Evolutionary conservation across 2,113 vertebrate species (phyloP).

Genomic region (Pomatorhinus ruficollis): DNA sequence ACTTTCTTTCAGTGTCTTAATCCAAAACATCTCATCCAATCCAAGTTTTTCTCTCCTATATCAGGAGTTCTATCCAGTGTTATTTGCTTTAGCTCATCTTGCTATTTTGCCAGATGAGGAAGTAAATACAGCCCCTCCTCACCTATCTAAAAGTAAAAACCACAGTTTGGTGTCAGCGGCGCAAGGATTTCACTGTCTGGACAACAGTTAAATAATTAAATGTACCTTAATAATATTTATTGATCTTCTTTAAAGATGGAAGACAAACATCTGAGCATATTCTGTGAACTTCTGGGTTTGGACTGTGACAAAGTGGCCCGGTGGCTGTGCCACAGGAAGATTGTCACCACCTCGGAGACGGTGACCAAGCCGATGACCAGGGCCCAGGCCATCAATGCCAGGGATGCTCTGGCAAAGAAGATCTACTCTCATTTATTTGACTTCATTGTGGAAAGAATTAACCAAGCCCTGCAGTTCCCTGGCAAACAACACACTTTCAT

Average conservation of each 20-base stretch:
- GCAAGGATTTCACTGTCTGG: background rate
- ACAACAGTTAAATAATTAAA: background rate
- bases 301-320: slow-evolving; percentile 66
- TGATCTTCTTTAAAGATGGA: slow-evolving; percentile 67
- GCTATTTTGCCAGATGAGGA: background rate
- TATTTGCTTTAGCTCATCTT: background rate
- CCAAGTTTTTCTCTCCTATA: background rate
- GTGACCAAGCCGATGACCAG: slow-evolving; percentile 88
- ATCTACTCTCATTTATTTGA: slow-evolving; percentile 93
- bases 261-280: slow-evolving; percentile 83
- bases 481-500: slow-evolving; percentile 92
- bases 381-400: slow-evolving; percentile 83
- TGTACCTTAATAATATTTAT: background rate
- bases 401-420: slow-evolving; percentile 93
- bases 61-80: background rate
- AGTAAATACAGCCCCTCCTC: background rate
- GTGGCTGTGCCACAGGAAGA: slow-evolving; percentile 89
- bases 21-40: background rate
- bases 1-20: background rate
- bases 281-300: slow-evolving; percentile 87
- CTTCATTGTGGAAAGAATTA: slow-evolving; percentile 89
- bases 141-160: background rate
- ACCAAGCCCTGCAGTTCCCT: slow-evolving; percentile 84
- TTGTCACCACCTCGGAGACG: slow-evolving; percentile 84
- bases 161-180: background rate